phyloP scores from a whole-genome alignment of 2,797 vertebrate genomes.

The Cossypha caffra region DNA sequence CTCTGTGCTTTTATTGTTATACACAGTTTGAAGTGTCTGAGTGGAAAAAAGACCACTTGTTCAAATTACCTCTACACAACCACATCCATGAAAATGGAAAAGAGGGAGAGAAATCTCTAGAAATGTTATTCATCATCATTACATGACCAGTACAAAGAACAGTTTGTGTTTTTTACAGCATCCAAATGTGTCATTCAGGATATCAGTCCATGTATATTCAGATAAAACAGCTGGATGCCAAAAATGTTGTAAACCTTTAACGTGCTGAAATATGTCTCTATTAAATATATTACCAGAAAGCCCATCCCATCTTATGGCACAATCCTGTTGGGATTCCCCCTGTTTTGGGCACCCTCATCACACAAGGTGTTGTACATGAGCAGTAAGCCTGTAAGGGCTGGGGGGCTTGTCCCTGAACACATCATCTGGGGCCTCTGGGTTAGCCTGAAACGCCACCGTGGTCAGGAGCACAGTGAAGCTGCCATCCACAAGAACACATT shows the following conservation, averaged over 20 bases:
- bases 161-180: background rate
- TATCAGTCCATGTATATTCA: background rate
- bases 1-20: background rate
- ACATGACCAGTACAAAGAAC: background rate
- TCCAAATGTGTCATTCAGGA: background rate
- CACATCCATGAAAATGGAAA: background rate
- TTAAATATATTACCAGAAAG: background rate
- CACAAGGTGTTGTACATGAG: rapidly evolving
- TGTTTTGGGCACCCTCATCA: background rate
- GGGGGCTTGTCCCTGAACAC: rapidly evolving
- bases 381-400: background rate
- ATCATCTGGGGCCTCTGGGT: background rate
- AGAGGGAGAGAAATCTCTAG: background rate
- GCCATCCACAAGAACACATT: background rate
- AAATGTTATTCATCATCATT: background rate
- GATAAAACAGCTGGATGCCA: background rate
- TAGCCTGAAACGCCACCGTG: background rate
- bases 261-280: background rate
- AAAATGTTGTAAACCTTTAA: background rate
- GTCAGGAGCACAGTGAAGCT: background rate
- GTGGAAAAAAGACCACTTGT: background rate
- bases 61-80: background rate
- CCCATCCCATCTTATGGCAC: background rate
- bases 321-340: background rate
- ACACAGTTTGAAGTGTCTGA: background rate